These are phyloP conservation scores for Casuarius casuarius DNA, from an alignment of 2,113 vertebrate species.

Conservation along the genomic window DNA sequence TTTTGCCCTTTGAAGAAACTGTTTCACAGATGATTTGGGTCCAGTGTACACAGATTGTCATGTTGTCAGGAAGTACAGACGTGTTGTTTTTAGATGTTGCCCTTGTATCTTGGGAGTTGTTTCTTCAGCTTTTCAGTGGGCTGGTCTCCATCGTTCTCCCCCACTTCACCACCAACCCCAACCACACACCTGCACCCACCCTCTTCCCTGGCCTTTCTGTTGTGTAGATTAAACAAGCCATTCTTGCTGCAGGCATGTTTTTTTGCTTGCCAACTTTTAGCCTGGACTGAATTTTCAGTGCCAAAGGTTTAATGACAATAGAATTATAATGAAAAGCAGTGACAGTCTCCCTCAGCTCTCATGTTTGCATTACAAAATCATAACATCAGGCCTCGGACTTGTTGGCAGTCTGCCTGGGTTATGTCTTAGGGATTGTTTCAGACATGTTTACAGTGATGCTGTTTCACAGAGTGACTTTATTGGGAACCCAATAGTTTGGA, in stretches of 20 bases:
- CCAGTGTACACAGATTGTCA: not conserved
- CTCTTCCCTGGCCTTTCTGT: not conserved
- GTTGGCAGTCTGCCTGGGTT: not conserved
- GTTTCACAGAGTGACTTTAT: not conserved
- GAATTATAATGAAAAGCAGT: not conserved
- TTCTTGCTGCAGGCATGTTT: not conserved
- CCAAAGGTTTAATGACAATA: conserved; percentile 11
- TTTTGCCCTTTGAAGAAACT: not conserved
- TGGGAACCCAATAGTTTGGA: not conserved
- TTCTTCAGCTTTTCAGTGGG: not conserved
- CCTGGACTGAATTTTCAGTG: not conserved
- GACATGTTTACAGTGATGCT: rapidly evolving
- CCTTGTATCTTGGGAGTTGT: not conserved
- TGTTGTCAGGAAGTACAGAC: not conserved
- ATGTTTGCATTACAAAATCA: not conserved
- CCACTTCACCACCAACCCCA: not conserved
- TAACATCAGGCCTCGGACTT: not conserved
- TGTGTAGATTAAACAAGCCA: not conserved
- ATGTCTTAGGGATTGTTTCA: not conserved
- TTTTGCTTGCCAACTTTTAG: not conserved
- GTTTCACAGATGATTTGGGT: not conserved
- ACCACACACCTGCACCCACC: not conserved
- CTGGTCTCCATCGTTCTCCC: not conserved
- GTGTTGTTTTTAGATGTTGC: not conserved
- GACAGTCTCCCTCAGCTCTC: not conserved